These are phyloP conservation scores for Idris sp. DNA, from an alignment of 1,140 invertebrate genomes.

Conservation along the genomic window DNA sequence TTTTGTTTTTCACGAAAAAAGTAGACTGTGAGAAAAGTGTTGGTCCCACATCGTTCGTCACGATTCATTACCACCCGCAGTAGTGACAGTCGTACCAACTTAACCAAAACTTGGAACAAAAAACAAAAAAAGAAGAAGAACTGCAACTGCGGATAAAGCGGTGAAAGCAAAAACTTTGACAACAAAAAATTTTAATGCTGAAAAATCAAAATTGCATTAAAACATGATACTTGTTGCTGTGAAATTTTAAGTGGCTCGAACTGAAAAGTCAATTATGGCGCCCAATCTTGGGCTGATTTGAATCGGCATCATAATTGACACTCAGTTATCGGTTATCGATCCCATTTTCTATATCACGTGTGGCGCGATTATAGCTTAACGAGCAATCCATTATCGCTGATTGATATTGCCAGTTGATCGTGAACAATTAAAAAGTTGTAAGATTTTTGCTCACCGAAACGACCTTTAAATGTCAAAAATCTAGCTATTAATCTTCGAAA, in stretches of 20 bases:
- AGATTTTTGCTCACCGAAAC: not conserved
- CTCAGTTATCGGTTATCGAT: slow-evolving; percentile 8
- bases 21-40: slow-evolving; percentile 44
- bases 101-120: slow-evolving; percentile 15
- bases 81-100: slow-evolving; percentile 18
- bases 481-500: too few relatives aligned
- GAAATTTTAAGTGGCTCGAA: slow-evolving; percentile 18
- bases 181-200: not conserved
- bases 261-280: slow-evolving; percentile 38
- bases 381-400: slow-evolving; percentile 26
- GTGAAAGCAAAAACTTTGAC: too few relatives aligned
- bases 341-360: slow-evolving; percentile 8
- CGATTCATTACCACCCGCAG: slow-evolving; percentile 38
- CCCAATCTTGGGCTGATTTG: slow-evolving; percentile 10
- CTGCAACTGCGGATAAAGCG: too few relatives aligned
- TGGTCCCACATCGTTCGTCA: slow-evolving; percentile 46
- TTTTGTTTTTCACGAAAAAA: too few relatives aligned
- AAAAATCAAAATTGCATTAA: slow-evolving; percentile 23
- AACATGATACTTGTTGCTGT: slow-evolving; percentile 40
- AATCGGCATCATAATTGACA: slow-evolving; percentile 6
- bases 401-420: slow-evolving; percentile 1
- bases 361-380: slow-evolving; percentile 33
- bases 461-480: too few relatives aligned
- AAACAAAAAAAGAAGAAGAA: not conserved
- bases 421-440: slow-evolving; percentile 35